Evolutionary conservation across 2,113 vertebrate species (phyloP).

Genomic region (Taurulus bubalis): DNA sequence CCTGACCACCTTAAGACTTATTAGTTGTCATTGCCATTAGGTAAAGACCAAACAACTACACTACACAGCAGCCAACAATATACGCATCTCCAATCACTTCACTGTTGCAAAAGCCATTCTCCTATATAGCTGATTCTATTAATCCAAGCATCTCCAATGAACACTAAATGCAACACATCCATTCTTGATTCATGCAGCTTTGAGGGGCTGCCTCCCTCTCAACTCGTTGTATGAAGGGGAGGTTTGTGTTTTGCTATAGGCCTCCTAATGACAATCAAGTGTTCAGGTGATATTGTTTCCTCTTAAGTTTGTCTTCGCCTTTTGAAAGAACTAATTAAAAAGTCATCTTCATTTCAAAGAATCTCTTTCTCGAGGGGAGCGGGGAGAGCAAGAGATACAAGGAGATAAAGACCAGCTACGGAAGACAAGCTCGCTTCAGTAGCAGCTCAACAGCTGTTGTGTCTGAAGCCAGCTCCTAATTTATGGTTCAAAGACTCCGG

Average conservation of each 20-base stretch:
- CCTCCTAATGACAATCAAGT: slow-evolving; percentile 12
- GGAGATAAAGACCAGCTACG: slow-evolving; percentile 58
- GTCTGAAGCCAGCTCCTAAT: slow-evolving; percentile 68
- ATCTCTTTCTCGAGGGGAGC: slow-evolving; percentile 34
- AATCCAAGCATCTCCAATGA: slow-evolving; percentile 20
- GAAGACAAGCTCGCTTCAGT: slow-evolving; percentile 32
- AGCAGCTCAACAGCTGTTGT: slow-evolving; percentile 68
- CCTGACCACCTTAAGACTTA: neutral
- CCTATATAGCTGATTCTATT: slow-evolving; percentile 15
- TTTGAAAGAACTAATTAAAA: neutral
- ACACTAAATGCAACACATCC: slow-evolving; percentile 14
- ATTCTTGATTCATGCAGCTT: slow-evolving; percentile 28
- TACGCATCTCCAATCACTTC: slow-evolving; percentile 15
- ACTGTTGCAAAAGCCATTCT: slow-evolving; percentile 9
- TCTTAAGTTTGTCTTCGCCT: slow-evolving; percentile 18
- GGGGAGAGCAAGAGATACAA: slow-evolving; percentile 34
- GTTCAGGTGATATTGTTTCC: slow-evolving; percentile 23
- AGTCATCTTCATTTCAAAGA: slow-evolving; percentile 41
- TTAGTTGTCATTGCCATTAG: too few species aligned
- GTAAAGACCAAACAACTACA: neutral
- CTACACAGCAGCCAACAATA: neutral
- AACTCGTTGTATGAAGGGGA: neutral
- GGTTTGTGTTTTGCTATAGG: slow-evolving; percentile 12
- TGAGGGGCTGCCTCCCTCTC: slow-evolving; percentile 31
- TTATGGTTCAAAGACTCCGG: slow-evolving; percentile 72